Percentiles rank a stretch among this genome's conserved stretches.
Conservation (phyloP, 2,888 invertebrate genomes). For the Thyatira batis region DNA sequence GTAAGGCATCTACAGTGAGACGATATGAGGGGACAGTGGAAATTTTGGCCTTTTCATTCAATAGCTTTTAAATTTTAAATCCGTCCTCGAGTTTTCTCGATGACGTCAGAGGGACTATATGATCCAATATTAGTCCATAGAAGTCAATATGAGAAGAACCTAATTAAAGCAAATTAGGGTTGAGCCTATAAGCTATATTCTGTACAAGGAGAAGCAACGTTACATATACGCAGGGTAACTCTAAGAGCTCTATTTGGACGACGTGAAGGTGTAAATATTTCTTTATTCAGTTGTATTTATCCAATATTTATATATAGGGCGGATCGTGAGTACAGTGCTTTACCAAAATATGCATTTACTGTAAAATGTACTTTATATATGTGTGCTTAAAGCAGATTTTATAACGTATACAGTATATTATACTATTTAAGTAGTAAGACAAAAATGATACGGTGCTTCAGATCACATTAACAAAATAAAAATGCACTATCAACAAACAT, state of each 20-base stretch:
- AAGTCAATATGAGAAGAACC: not conserved
- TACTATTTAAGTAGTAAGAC: conserved; percentile 40
- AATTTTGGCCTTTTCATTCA: not conserved
- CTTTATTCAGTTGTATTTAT: not conserved
- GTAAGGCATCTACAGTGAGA: conserved; percentile 92
- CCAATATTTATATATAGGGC: conserved; percentile 73
- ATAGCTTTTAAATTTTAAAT: not conserved
- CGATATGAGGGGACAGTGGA: conserved; percentile 71
- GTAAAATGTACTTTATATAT: conserved; percentile 59
- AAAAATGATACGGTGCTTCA: conserved; percentile 58
- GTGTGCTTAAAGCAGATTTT: conserved; percentile 66
- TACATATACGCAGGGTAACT: not conserved
- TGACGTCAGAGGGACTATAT: not conserved
- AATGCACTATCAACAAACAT: conserved; percentile 63
- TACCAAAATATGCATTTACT: conserved; percentile 70
- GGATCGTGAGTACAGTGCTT: conserved; percentile 71
- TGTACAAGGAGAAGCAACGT: not conserved
- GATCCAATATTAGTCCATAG: not conserved
- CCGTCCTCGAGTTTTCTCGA: not conserved
- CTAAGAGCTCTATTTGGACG: not conserved
- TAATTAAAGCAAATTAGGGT: not conserved
- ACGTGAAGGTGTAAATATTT: not conserved
- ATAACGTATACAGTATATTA: conserved; percentile 4
- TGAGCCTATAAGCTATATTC: not conserved
- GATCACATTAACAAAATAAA: conserved; percentile 79